Evolutionary conservation across 2,113 vertebrate species (phyloP), one percentile per base, ranked within the genome.

Genomic region (Brachyistius frenatus): DNA sequence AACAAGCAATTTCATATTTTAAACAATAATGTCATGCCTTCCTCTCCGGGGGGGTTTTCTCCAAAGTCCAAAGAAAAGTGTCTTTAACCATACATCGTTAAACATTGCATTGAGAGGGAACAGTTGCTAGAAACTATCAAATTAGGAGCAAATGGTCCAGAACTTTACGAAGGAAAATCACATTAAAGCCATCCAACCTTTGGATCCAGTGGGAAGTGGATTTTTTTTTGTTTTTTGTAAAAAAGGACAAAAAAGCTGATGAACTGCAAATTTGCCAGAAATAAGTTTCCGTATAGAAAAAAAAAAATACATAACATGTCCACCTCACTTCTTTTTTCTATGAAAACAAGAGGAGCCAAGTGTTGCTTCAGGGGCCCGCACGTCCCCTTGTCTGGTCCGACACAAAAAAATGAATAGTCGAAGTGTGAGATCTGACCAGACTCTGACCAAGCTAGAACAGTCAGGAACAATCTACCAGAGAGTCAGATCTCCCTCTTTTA

Each of bases 141-240:
- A 84, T 89, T 69, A 83, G 76, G 5, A 73, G 61, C 63, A 84
- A 90, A 91, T 83, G 74, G 44, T 84, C 33, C 85, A 76, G 70
- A 89, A 89, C 66, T 46, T 76, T 66, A 67, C 3, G 5, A 57
- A 72, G 75, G 70, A 86, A 84, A 87, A 82, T 80, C 69, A 61
- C 81, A 78, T 79, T 79, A 75, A 73, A 81, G 37, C 63, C n/a
- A 5, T 80, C 62, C 49, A 81, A 61, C 36, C 73, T 37, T 73
- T 67, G 69, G 39, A 66, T 46, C 65, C 23, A 75, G 16, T 41
- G 44, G 66, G 70, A 86, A 64, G 73, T 79, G 46, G 60, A 83
- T 78, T 64, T 37, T 57, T 52, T 62, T 53, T 44, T 36, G n/a
- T 5, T n/a, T 44, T 37, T 37, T 37, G 37, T 23, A 23, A 23